These are phyloP conservation scores for Heterodera filipjevi DNA, from an alignment of 2,888 invertebrate genomes.

Conservation along the genomic window DNA sequence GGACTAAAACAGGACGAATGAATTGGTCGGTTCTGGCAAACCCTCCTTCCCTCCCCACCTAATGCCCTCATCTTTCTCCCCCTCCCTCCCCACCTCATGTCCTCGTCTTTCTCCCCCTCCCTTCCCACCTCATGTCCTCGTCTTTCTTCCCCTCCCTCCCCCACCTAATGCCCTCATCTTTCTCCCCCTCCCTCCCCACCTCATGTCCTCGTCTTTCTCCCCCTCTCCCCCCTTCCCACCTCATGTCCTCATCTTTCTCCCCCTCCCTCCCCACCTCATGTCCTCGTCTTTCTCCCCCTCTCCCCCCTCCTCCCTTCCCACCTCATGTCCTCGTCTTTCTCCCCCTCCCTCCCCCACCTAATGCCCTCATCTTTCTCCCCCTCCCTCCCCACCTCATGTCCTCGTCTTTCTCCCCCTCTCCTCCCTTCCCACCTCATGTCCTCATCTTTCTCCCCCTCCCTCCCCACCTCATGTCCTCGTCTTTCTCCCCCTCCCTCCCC, in stretches of 20 bases:
- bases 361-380: too few relatives aligned
- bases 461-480: too few relatives aligned
- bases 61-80: conserved; percentile 64
- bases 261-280: conserved; percentile 71
- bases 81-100: conserved; percentile 73
- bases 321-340: conserved; percentile 61
- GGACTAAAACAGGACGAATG: conserved; percentile 63
- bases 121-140: conserved; percentile 45
- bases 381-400: conserved; percentile 31
- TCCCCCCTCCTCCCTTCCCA: conserved; percentile 45
- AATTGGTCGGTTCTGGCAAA: too few relatives aligned
- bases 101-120: too few relatives aligned
- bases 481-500: not conserved
- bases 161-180: too few relatives aligned
- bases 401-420: conserved; percentile 66
- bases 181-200: not conserved
- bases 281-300: conserved; percentile 66
- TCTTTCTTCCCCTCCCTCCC: conserved; percentile 67
- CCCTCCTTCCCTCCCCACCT: not conserved
- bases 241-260: conserved; percentile 63
- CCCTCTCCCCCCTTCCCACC: conserved; percentile 58
- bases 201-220: conserved; percentile 63
- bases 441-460: conserved; percentile 66
- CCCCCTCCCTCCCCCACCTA: conserved; percentile 72
- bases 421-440: conserved; percentile 41